Conservation (phyloP, 2,113 vertebrate genomes). For the Pedetes capensis region DNA sequence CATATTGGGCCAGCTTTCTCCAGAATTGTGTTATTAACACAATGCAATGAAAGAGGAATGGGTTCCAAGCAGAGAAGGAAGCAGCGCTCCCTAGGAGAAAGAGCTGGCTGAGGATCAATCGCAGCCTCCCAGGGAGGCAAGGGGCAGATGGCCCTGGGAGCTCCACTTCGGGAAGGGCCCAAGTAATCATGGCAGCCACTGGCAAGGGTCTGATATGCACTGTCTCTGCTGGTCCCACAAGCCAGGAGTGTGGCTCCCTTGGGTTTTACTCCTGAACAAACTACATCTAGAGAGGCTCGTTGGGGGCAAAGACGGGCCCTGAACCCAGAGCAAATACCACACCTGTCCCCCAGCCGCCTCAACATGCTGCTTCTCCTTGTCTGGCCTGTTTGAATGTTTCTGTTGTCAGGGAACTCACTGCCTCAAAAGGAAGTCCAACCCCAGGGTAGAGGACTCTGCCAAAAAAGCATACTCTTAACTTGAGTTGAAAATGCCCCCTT, state of each 20-base stretch:
- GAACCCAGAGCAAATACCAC: background rate
- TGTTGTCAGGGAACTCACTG: background rate
- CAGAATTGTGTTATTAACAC: background rate
- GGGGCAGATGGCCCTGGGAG: too few relatives aligned
- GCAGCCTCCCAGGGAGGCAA: background rate
- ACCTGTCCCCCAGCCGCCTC: background rate
- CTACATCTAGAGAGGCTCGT: background rate
- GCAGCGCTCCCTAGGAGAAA: background rate
- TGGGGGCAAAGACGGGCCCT: background rate
- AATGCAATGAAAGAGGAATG: background rate
- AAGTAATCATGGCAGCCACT: background rate
- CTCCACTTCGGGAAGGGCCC: background rate
- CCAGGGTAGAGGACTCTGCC: background rate
- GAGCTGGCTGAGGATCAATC: background rate
- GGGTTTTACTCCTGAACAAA: background rate
- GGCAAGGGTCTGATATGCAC: background rate
- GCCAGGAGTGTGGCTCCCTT: background rate
- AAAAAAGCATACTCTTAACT: background rate
- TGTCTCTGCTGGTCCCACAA: background rate
- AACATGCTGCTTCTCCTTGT: background rate
- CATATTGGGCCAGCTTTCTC: background rate
- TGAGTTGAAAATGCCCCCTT: background rate
- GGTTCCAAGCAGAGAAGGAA: constrained; percentile 6
- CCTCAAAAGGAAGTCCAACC: background rate
- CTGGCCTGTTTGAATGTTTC: background rate